Conservation (phyloP, 2,113 vertebrate genomes). For the Galemys pyrenaicus region DNA sequence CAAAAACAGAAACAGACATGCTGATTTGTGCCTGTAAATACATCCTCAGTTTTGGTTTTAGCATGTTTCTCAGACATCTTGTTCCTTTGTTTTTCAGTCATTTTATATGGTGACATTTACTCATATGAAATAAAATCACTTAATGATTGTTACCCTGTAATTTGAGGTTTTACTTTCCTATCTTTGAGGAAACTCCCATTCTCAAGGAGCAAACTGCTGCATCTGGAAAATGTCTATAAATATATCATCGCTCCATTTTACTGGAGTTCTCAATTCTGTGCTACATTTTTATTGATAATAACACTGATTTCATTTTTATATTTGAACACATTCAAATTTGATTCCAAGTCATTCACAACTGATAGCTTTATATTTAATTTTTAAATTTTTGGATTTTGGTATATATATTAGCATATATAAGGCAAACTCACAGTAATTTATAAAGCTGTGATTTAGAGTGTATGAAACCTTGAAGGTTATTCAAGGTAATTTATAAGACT, state of each 20-base stretch:
- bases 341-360: neutral
- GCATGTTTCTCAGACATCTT: neutral
- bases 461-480: neutral
- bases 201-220: neutral
- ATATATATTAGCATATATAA: neutral
- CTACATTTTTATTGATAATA: neutral
- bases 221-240: neutral
- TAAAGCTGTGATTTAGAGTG: neutral
- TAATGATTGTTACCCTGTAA: neutral
- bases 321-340: slow-evolving; percentile 1
- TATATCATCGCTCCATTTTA: neutral
- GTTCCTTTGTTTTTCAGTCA: neutral
- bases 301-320: neutral
- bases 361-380: slow-evolving; percentile 28
- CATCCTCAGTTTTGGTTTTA: neutral
- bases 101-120: neutral
- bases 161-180: neutral
- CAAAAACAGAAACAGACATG: neutral
- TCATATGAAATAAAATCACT: neutral
- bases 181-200: neutral
- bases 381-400: neutral
- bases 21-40: neutral
- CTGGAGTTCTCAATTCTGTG: neutral
- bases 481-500: neutral
- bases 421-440: neutral